Conservation (phyloP, 1,140 invertebrate species). For the Anastrepha ludens region DNA sequence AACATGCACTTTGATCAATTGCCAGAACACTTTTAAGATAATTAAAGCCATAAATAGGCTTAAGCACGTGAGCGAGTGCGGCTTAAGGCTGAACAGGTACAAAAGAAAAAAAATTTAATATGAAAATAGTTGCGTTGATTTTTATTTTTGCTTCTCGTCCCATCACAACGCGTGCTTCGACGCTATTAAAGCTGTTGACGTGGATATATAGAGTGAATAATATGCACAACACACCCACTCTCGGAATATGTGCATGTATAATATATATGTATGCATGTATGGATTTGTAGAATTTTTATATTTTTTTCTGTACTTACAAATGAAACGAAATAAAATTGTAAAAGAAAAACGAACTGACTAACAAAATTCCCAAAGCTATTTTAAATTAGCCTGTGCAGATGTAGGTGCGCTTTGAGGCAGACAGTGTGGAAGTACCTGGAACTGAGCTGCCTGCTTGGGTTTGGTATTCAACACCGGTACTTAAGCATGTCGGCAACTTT, state of each 20-base stretch:
- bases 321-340: background rate
- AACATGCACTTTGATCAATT: constrained; percentile 43
- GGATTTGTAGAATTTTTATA: background rate
- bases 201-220: constrained; percentile 41
- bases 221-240: constrained; percentile 42
- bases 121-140: background rate
- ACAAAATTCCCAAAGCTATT: constrained; percentile 43
- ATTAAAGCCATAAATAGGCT: constrained; percentile 33
- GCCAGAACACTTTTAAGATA: constrained; percentile 45
- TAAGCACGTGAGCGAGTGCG: background rate
- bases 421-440: background rate
- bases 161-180: background rate
- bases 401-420: constrained; percentile 22
- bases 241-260: background rate
- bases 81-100: background rate
- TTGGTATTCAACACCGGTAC: background rate
- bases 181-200: constrained; percentile 32
- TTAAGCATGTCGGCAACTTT: background rate
- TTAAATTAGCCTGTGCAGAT: constrained; percentile 19
- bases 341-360: constrained; percentile 35
- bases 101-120: background rate
- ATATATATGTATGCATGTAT: background rate
- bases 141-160: background rate
- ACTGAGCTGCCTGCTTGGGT: background rate
- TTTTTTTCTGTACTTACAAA: background rate